Conservation (phyloP, 2,113 vertebrate genomes). For the Pterocles gutturalis region DNA sequence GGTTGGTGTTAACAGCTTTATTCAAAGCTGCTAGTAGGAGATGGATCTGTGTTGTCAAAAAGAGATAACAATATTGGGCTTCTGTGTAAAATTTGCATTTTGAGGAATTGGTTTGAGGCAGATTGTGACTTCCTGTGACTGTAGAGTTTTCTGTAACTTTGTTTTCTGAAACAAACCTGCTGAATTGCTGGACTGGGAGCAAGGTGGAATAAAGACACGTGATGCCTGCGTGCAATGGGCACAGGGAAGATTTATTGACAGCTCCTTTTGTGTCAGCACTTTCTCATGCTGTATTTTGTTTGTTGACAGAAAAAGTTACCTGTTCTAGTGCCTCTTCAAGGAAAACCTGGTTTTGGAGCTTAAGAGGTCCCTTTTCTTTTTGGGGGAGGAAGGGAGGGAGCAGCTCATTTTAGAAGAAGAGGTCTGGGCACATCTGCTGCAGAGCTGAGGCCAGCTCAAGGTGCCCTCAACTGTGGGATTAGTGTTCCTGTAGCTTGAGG, state of each 20-base stretch:
- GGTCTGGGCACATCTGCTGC: background rate
- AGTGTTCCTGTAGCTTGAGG: rapidly evolving
- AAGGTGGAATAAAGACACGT: rapidly evolving
- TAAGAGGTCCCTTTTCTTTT: background rate
- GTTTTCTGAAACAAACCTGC: background rate
- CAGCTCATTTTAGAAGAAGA: background rate
- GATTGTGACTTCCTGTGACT: background rate
- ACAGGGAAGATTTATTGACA: background rate
- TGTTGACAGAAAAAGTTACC: background rate
- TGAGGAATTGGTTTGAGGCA: background rate
- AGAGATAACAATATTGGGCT: background rate
- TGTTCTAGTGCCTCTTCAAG: background rate
- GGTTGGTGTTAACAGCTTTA: background rate
- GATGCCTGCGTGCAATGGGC: background rate
- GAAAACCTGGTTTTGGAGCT: background rate
- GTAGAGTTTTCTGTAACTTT: background rate
- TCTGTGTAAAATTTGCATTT: background rate
- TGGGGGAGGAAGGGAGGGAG: background rate
- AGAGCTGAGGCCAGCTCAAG: background rate
- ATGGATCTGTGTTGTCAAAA: background rate
- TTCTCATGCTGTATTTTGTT: background rate
- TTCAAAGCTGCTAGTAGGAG: background rate
- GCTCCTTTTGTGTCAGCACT: background rate
- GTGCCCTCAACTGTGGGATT: background rate
- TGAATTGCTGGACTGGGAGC: background rate